A percentile compares a stretch with the other conserved stretches of the same genome.
Evolutionary conservation across 2,888 invertebrate genomes (phyloP).

Genomic region (Erannis defoliaria): DNA sequence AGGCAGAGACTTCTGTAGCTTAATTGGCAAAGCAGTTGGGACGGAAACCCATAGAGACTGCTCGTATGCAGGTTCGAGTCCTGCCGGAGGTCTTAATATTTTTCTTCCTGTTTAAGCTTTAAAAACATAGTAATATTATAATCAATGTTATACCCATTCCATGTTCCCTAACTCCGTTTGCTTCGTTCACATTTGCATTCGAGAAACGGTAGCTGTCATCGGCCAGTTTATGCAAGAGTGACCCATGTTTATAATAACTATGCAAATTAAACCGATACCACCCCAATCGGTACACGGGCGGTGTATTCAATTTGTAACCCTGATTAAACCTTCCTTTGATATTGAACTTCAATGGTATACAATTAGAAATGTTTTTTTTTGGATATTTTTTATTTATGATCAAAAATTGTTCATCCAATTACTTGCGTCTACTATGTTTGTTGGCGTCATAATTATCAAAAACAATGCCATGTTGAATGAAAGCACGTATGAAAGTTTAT

Average conservation of each 20-base stretch:
- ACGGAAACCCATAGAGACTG: too few relatives aligned
- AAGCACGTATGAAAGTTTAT: too few relatives aligned
- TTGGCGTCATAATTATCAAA: too few relatives aligned
- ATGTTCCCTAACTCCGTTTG: slow-evolving; percentile 49
- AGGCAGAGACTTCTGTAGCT: too few relatives aligned
- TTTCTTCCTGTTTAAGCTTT: too few relatives aligned
- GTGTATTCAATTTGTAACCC: slow-evolving; percentile 84
- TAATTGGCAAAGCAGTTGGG: too few relatives aligned
- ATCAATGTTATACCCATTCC: slow-evolving; percentile 44
- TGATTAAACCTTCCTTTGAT: slow-evolving; percentile 79
- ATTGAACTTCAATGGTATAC: slow-evolving; percentile 53
- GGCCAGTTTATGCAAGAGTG: slow-evolving; percentile 79
- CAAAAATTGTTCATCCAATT: too few relatives aligned
- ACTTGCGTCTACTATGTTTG: too few relatives aligned
- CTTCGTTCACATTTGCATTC: slow-evolving; percentile 68
- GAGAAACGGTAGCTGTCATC: slow-evolving; percentile 77
- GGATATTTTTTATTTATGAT: neutral
- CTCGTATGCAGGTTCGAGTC: too few relatives aligned
- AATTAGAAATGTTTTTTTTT: slow-evolving; percentile 59
- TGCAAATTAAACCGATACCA: slow-evolving; percentile 83
- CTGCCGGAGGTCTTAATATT: too few relatives aligned
- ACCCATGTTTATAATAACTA: slow-evolving; percentile 85
- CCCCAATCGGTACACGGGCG: slow-evolving; percentile 72
- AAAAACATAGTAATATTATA: too few relatives aligned
- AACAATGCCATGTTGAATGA: too few relatives aligned